Evolutionary conservation across 2,888 invertebrate species (phyloP).

Genomic region (Lamellibrachia columna): DNA sequence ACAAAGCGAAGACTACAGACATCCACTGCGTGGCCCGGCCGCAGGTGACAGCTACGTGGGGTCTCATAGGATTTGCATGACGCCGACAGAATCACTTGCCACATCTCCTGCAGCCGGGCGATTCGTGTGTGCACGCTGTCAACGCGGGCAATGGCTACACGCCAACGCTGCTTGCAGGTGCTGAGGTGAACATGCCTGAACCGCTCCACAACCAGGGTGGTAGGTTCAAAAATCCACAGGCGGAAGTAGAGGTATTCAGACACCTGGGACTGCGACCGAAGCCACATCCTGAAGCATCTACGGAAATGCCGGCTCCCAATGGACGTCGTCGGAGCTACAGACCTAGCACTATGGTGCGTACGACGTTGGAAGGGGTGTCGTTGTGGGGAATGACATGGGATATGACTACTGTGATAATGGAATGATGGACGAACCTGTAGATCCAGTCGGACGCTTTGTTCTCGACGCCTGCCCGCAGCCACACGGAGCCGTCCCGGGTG

Average conservation of each 20-base stretch:
- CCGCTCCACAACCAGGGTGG: background rate
- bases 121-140: background rate
- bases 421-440: slow-evolving; percentile 28
- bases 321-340: background rate
- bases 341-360: background rate
- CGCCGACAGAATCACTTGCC: background rate
- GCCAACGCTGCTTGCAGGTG: background rate
- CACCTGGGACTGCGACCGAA: background rate
- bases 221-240: background rate
- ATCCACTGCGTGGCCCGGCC: background rate
- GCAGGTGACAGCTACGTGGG: background rate
- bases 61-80: background rate
- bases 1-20: background rate
- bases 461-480: slow-evolving; percentile 41
- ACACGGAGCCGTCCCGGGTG: slow-evolving; percentile 42
- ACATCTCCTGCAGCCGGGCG: background rate
- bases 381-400: background rate
- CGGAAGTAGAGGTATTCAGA: background rate
- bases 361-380: slow-evolving; percentile 22
- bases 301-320: background rate
- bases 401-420: background rate
- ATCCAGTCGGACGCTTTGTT: slow-evolving; percentile 39
- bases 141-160: background rate
- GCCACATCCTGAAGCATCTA: background rate
- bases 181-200: background rate